phyloP scores from a whole-genome alignment of 2,797 vertebrate genomes.

The Parauchenoglanis ngamensis region DNA sequence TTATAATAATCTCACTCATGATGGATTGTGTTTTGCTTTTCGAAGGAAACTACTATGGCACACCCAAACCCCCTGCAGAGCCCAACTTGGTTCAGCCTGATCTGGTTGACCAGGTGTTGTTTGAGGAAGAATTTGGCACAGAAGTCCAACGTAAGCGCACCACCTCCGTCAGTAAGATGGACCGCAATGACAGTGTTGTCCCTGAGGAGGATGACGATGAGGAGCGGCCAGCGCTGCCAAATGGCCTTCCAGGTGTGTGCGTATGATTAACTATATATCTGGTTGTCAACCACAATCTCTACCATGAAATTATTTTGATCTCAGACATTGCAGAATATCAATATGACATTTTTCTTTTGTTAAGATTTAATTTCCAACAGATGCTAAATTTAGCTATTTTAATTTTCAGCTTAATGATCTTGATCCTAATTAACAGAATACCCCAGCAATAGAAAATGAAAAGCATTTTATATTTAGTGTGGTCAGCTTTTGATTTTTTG shows the following conservation, averaged over 20 bases:
- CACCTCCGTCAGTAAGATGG: constrained; percentile 97
- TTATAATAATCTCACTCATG: not conserved
- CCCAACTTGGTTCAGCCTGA: constrained; percentile 96
- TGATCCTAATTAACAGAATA: not conserved
- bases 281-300: not conserved
- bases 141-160: constrained; percentile 95
- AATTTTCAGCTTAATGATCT: not conserved
- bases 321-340: not conserved
- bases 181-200: constrained; percentile 89
- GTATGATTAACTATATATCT: constrained; percentile 1
- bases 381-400: not conserved
- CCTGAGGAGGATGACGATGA: constrained; percentile 97
- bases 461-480: not conserved
- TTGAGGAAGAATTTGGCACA: constrained; percentile 92
- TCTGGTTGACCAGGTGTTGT: constrained; percentile 94
- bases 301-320: not conserved
- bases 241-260: constrained; percentile 81
- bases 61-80: constrained; percentile 94
- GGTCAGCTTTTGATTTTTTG: not conserved
- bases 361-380: not conserved
- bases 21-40: constrained; percentile 17
- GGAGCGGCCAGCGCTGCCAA: constrained; percentile 79
- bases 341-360: not conserved
- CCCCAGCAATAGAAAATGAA: not conserved
- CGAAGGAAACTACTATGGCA: constrained; percentile 95